Evolutionary conservation across 2,113 vertebrate species (phyloP), one percentile per base, ranked within the genome.

Genomic region (Tyrannus savana): DNA sequence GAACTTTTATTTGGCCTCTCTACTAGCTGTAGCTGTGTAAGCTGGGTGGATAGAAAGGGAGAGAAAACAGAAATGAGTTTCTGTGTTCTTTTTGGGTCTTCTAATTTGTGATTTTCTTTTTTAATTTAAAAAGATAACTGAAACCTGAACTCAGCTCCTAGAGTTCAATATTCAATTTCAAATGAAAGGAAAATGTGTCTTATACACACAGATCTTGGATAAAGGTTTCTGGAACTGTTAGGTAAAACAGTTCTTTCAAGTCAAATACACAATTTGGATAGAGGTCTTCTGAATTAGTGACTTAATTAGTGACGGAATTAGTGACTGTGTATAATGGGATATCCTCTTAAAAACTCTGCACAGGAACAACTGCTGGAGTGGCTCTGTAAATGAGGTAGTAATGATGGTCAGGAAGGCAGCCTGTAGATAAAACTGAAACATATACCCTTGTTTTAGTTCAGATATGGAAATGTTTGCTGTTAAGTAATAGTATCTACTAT

Each of bases 391-490:
- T 64, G 22, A 87, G 37, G 37, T 8, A 83, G 75, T 96, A 82
- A 72, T 66, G 50, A 76, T 15, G 9, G 63, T 69, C 88, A 66
- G 67, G 67, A 92, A 92, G 76, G 68, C 2, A 3, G 35, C 7
- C 42, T 74, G 42, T 25, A 88, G 63, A 88, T 80, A 92, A 90
- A 93, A 53, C 21, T 67, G 86, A 90, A 93, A 87, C 33, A 42
- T n/a, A 52, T 35, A 63, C 56, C 27, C 30, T 89, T 90, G 63
- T 90, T 92, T 84, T 84, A 90, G 92, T 93, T 92, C 50, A 89
- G 84, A 78, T 90, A 90, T 78, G 77, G 52, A 53, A 82, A 53
- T 95, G 35, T 89, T 92, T 93, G 73, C 67, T 90, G 14, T 74
- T 90, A 89, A 95, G 55, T 62, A 67, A 77, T 74, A 49, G 47